phyloP scores from a whole-genome alignment of 2,113 vertebrate species.

The Thalassoma bifasciatum region DNA sequence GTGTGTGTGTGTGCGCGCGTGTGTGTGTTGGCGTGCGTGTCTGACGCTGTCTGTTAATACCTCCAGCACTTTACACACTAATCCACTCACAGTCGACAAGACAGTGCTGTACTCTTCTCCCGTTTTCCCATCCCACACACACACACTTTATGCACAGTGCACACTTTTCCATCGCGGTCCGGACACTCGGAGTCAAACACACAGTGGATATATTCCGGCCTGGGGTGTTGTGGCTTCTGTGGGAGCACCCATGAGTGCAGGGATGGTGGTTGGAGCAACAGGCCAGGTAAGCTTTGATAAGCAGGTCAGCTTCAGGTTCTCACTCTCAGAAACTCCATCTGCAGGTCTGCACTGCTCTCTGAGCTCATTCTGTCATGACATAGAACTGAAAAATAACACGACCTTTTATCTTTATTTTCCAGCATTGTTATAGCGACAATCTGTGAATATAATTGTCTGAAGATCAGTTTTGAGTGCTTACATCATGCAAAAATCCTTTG shows the following conservation, averaged over 20 bases:
- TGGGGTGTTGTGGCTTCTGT: constrained; percentile 13
- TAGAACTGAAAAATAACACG: not conserved
- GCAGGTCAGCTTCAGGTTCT: not conserved
- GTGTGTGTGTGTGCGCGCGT: constrained; percentile 40
- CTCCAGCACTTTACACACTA: constrained; percentile 73
- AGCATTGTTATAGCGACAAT: not conserved
- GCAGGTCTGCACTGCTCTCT: too few species aligned
- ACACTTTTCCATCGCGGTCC: constrained; percentile 12
- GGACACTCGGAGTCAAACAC: not conserved
- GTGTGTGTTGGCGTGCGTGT: constrained; percentile 43
- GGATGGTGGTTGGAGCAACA: constrained; percentile 72
- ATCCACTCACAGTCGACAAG: constrained; percentile 72
- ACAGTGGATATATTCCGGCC: constrained; percentile 51
- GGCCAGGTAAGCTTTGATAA: constrained; percentile 74
- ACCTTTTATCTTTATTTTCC: not conserved
- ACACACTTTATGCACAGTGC: not conserved
- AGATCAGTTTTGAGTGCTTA: not conserved
- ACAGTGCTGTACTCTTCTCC: constrained; percentile 39
- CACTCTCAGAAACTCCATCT: not conserved
- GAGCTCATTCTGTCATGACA: too few species aligned
- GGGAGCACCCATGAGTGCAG: constrained; percentile 68
- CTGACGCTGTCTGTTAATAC: constrained; percentile 77
- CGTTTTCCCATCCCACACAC: constrained; percentile 10
- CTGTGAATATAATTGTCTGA: not conserved
- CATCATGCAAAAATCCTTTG: not conserved